phyloP scores from a whole-genome alignment of 2,797 vertebrate genomes.

The Danio albolineatus region DNA sequence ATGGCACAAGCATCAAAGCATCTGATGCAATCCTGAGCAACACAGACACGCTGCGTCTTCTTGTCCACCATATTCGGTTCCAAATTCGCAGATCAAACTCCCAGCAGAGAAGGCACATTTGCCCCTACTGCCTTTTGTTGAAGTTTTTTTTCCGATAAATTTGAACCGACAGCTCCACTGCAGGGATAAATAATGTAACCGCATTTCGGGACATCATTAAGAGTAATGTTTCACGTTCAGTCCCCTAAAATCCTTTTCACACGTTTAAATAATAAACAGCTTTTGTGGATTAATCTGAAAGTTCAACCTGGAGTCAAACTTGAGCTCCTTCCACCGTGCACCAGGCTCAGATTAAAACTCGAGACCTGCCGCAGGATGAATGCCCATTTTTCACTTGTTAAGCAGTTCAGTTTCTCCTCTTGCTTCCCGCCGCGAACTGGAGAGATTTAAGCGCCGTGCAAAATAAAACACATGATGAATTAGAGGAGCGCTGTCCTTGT shows the following conservation, averaged over 20 bases:
- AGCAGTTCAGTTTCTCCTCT: slow-evolving; percentile 44
- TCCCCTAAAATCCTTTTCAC: slow-evolving; percentile 34
- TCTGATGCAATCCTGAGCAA: slow-evolving; percentile 58
- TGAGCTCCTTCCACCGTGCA: neutral
- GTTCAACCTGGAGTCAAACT: slow-evolving; percentile 47
- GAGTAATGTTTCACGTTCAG: slow-evolving; percentile 16
- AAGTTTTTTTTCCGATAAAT: slow-evolving; percentile 17
- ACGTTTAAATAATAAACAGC: slow-evolving; percentile 41
- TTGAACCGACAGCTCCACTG: slow-evolving; percentile 17
- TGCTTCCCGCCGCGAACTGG: slow-evolving; percentile 49
- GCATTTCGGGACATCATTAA: slow-evolving; percentile 41
- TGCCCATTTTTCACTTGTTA: slow-evolving; percentile 63
- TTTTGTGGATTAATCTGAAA: slow-evolving; percentile 47
- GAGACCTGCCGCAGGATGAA: slow-evolving; percentile 59
- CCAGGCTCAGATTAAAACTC: slow-evolving; percentile 46
- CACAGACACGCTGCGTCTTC: slow-evolving; percentile 18
- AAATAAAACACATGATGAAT: slow-evolving; percentile 69
- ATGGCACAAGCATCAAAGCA: slow-evolving; percentile 54
- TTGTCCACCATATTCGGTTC: slow-evolving; percentile 33
- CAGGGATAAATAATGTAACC: slow-evolving; percentile 42
- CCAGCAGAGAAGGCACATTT: slow-evolving; percentile 22
- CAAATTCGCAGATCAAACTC: slow-evolving; percentile 44
- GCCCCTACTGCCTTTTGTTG: neutral
- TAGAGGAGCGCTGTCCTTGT: slow-evolving; percentile 56
- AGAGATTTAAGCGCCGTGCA: slow-evolving; percentile 62